These are phyloP conservation scores for Myodes glareolus DNA, from an alignment of 2,113 vertebrate species.

Conservation along the genomic window DNA sequence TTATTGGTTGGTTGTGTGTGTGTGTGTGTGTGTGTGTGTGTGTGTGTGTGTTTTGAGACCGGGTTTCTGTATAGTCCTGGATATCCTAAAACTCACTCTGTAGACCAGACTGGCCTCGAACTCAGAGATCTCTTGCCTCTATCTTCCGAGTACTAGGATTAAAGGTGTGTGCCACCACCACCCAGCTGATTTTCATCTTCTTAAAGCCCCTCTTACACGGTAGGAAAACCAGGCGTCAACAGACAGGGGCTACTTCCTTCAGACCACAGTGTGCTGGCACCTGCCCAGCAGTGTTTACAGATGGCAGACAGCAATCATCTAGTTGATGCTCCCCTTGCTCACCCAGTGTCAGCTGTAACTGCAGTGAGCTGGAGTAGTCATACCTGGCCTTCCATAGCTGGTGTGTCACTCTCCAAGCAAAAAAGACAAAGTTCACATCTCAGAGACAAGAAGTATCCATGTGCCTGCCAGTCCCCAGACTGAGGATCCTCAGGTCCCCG, in stretches of 20 bases:
- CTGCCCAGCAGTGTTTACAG: slow-evolving; percentile 9
- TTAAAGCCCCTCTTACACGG: not conserved
- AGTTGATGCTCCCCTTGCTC: not conserved
- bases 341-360: slow-evolving; percentile 20
- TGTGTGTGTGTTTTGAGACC: not conserved
- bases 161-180: not conserved
- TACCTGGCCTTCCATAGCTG: slow-evolving; percentile 31
- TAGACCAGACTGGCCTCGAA: not conserved
- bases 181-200: not conserved
- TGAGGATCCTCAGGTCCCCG: not conserved
- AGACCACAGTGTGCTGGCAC: not conserved
- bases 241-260: not conserved
- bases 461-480: slow-evolving; percentile 12
- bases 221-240: not conserved
- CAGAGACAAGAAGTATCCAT: not conserved
- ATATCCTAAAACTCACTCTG: not conserved
- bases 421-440: slow-evolving; percentile 34
- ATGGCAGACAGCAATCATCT: slow-evolving; percentile 27
- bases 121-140: not conserved
- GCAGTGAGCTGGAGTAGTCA: slow-evolving; percentile 16
- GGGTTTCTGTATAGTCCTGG: not conserved
- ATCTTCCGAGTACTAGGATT: not conserved
- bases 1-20: no score
- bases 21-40: not conserved
- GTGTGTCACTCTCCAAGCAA: not conserved